Conservation (phyloP, 92 coral and sea anemone genomes). For the Zoanthus solanderi region DNA sequence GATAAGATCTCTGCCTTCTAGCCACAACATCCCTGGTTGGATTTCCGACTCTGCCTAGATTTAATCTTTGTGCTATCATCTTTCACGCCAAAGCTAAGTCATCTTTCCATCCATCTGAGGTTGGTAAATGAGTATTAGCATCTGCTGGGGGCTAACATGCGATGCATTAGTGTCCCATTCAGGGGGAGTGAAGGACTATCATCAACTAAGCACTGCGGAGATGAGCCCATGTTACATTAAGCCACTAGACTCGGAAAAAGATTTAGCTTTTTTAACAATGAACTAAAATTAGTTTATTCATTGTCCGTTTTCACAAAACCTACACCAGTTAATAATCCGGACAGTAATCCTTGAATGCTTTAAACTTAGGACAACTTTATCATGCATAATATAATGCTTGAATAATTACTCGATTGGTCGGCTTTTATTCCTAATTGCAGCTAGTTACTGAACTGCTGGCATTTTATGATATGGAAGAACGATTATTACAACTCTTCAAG, state of each 20-base stretch:
- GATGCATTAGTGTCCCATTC: no score
- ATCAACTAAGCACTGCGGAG: background rate
- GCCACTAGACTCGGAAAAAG: background rate
- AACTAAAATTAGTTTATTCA: background rate
- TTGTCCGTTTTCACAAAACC: background rate
- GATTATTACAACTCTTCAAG: no score
- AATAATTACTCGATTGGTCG: no score
- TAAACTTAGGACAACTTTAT: background rate
- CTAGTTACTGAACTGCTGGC: no score
- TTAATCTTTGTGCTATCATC: background rate
- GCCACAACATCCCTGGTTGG: no score
- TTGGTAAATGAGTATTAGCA: no score
- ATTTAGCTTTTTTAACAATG: background rate
- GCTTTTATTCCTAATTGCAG: no score
- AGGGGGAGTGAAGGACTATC: background rate
- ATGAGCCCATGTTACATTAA: background rate
- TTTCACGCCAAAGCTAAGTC: background rate
- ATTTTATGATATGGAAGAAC: no score
- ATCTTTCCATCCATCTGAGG: no score
- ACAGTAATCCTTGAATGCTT: background rate
- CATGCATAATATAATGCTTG: background rate
- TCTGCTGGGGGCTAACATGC: no score
- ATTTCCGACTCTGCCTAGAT: no score
- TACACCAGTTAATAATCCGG: background rate
- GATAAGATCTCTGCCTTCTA: no score